A percentile compares a stretch with the other conserved stretches of the same genome.
phyloP scores from a whole-genome alignment of 2,113 vertebrate species.

The Gambusia affinis region DNA sequence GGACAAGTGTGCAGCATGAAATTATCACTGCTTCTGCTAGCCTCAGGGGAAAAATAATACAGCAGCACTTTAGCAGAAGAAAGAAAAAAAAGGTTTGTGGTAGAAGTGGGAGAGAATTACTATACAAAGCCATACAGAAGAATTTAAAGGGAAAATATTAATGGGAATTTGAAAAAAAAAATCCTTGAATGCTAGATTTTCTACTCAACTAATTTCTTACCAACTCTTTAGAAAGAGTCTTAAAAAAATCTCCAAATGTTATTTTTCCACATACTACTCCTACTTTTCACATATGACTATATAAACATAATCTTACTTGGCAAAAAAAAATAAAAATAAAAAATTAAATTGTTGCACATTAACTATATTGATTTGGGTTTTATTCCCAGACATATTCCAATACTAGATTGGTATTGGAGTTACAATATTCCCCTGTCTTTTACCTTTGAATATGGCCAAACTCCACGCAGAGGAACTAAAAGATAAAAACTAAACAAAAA shows the following conservation, averaged over 20 bases:
- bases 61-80: constrained; percentile 68
- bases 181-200: neutral
- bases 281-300: neutral
- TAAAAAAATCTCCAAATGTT: neutral
- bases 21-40: constrained; percentile 59
- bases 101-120: neutral
- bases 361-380: neutral
- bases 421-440: neutral
- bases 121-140: neutral
- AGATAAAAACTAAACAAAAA: constrained; percentile 1
- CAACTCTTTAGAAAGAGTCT: neutral
- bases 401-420: neutral
- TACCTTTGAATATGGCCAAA: neutral
- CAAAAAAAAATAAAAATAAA: no score
- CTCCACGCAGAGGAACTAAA: neutral
- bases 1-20: constrained; percentile 51
- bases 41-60: constrained; percentile 63
- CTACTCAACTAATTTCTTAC: neutral
- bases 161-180: neutral
- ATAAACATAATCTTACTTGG: neutral
- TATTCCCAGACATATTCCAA: neutral
- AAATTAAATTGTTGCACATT: neutral
- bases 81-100: constrained; percentile 61
- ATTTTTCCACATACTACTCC: neutral
- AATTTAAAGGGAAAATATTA: neutral